These are phyloP conservation scores for Pantherophis vulpinus DNA, from an alignment of 2,797 vertebrate genomes.

Conservation along the genomic window DNA sequence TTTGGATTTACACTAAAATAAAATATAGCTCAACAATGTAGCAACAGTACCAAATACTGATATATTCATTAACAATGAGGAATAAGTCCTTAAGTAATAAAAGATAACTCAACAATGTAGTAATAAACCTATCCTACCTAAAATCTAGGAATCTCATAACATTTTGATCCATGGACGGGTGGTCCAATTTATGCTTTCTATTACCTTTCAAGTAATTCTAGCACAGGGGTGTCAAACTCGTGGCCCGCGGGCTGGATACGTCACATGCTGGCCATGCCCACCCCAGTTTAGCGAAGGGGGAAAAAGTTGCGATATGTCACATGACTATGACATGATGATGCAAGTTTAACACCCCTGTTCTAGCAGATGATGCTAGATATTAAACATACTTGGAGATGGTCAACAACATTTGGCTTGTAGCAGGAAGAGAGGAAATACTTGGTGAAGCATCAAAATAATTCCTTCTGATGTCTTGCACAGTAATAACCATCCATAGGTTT, in stretches of 20 bases:
- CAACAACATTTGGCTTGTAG: conserved; percentile 11
- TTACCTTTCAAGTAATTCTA: neutral
- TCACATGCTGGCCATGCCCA: no score
- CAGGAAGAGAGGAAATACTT: neutral
- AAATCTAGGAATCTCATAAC: conserved; percentile 25
- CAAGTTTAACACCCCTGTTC: no score
- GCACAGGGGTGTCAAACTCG: neutral
- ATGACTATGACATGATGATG: no score
- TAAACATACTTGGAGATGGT: neutral
- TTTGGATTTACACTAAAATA: conserved; percentile 1
- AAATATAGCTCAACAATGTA: conserved; percentile 12
- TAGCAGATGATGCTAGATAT: neutral
- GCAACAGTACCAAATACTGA: neutral
- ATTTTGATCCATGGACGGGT: conserved; percentile 33
- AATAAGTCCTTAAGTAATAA: neutral
- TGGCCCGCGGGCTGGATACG: no score
- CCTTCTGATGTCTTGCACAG: neutral
- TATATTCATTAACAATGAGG: neutral
- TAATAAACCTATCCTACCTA: conserved; percentile 37
- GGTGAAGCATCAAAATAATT: neutral
- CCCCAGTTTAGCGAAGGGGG: no score
- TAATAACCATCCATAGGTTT: neutral
- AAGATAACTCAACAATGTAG: neutral
- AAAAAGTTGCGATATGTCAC: no score
- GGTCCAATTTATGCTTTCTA: neutral